Evolutionary conservation across 1,140 invertebrate species (phyloP), one percentile per base, ranked within the genome.

Genomic region (Akabosia matsudoensis): DNA sequence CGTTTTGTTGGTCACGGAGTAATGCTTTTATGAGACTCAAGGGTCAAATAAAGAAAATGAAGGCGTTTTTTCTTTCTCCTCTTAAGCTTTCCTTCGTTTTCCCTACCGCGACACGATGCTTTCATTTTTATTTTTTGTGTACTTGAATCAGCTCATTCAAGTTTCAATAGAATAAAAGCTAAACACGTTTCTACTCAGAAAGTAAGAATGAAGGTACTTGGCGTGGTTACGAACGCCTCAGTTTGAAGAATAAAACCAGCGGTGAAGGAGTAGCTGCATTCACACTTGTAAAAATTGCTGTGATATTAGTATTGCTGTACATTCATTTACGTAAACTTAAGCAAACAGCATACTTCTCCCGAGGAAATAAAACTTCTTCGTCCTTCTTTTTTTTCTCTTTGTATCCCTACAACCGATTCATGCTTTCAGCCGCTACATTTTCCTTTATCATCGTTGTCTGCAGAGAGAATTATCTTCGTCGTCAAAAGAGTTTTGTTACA

Each of bases 21-120:
- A 82, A 82, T 82, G 82, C 79, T 80, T 82, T 82, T 82, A 82
- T 78, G 82, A 80, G 67, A 76, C 75, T 80, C 82, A 64, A 73
- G 82, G 82, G 82, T 78, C 51, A 77, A 79, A 82, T 82, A 82
- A 82, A 81, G 82, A 81, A 82, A 82, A 82, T 82, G 82, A 82
- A 82, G 76, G 61, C 61, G 61, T 67, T 67, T 67, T 67, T 67
- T 31, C n/a, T 67, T 67, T 18, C 18, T 45, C 18, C 37, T 67
- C 61, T 67, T 30, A 67, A 30, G 61, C 61, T 67, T 67, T 67
- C 30, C 31, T 67, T 67, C 24, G 4, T 22, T 14, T 24, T 61
- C 24, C 24, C 7, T 18, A 10, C 37, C 37, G 37, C 37, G 7
- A 45, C 37, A 45, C 7, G 37, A 45, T 45, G 37, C 37, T 45